Evolutionary conservation across 1,140 invertebrate species (phyloP), one percentile per base, ranked within the genome.

Genomic region (Lysiphlebus fabarum): DNA sequence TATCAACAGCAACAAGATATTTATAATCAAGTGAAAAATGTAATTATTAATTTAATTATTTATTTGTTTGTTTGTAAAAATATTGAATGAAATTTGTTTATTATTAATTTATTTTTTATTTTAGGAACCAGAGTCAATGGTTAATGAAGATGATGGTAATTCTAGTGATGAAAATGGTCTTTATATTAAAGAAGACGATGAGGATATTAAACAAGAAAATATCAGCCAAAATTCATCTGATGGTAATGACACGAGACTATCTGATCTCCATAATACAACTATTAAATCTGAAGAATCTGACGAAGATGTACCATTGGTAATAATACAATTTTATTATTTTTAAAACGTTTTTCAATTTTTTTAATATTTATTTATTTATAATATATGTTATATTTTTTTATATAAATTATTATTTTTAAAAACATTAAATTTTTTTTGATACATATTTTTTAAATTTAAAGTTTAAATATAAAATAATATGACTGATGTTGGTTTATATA

Each of bases 271-370:
- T 53, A 78, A 80, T 56, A 78, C 72, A 41, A 80, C 77, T n/a
- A 6, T 80, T 5, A 76, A 78, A 68, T 72, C 76, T 58, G 70
- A 79, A 68, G 81, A 86, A 9, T 85, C 84, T 65, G 88, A 91
- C 64, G 90, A 93, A 75, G 90, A 93, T 78, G 73, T 86, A 48
- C 91, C 91, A 60, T 76, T 91, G 82, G 89, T 91, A 81, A 47
- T 10, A 7, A 12, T 45, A n/a, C n/a, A n/a, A n/a, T 12, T 14
- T 47, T 10, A 9, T 40, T 53, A n/a, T 43, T 53, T 53, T 47
- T 4, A 58, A 26, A 26, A 26, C 17, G 17, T 60, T 50, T 36
- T 50, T 61, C 41, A 36, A 49, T 58, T 65, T 56, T 37, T 54
- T 50, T 36, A 38, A 53, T 37, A 51, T 26, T 36, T 55, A 8